Conservation (phyloP, 2,888 invertebrate genomes). For the Pollenia griseotomentosa region DNA sequence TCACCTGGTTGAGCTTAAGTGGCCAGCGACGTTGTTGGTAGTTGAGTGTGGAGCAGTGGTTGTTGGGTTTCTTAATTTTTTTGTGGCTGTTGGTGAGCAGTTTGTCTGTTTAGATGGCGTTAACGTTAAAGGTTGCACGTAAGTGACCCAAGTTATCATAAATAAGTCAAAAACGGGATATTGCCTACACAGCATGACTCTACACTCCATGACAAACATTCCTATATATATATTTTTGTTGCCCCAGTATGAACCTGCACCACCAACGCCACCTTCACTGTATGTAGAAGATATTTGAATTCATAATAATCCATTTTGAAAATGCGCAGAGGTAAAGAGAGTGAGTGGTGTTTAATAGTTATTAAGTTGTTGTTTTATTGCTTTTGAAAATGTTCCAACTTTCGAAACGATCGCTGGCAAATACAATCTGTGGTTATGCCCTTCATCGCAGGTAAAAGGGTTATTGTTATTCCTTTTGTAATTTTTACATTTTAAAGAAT, state of each 20-base stretch:
- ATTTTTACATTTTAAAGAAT: no score
- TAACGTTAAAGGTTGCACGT: constrained; percentile 82
- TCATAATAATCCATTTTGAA: constrained; percentile 23
- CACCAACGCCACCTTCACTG: constrained; percentile 52
- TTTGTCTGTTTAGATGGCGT: constrained; percentile 80
- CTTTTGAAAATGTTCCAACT: constrained; percentile 68
- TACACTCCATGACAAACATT: constrained; percentile 39
- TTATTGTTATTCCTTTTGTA: no score
- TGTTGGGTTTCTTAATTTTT: constrained; percentile 3
- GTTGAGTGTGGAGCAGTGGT: constrained; percentile 21
- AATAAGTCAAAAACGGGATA: constrained; percentile 84
- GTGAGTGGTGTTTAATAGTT: neutral
- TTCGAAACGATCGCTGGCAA: constrained; percentile 21
- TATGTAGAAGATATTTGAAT: constrained; percentile 20
- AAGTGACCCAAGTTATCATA: constrained; percentile 84
- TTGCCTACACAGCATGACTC: constrained; percentile 82
- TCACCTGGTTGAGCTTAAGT: constrained; percentile 59
- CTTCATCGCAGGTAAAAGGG: no score
- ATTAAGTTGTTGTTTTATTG: neutral
- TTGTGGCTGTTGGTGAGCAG: constrained; percentile 2
- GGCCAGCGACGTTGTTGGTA: neutral
- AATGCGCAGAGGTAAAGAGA: neutral
- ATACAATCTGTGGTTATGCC: no score
- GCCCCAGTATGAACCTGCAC: constrained; percentile 1
- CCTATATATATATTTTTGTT: neutral